Evolutionary conservation across 1,140 invertebrate species (phyloP).

Genomic region (Nebria ingens): DNA sequence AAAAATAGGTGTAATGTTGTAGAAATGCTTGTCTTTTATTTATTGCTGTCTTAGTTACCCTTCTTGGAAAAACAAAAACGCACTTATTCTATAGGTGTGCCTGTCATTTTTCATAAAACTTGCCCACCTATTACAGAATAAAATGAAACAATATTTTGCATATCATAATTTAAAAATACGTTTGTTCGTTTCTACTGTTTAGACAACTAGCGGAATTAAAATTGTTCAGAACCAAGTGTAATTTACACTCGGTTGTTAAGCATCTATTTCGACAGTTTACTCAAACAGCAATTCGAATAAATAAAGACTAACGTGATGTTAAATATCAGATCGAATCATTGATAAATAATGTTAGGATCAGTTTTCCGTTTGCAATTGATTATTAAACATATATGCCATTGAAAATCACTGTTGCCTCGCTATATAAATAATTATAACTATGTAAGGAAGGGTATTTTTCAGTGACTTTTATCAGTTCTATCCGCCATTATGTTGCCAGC

Average conservation of each 20-base stretch:
- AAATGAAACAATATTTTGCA: neutral
- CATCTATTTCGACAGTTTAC: too few species aligned
- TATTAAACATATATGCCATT: neutral
- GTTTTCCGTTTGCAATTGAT: neutral
- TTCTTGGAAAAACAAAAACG: neutral
- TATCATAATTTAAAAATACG: neutral
- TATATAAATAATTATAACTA: neutral
- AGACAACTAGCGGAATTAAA: too few species aligned
- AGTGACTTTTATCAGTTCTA: neutral
- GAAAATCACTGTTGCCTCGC: slow-evolving; percentile 5
- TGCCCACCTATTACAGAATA: neutral
- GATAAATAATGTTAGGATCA: neutral
- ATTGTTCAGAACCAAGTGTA: too few species aligned
- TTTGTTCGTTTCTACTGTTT: too few species aligned
- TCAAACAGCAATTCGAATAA: too few species aligned
- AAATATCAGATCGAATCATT: too few species aligned
- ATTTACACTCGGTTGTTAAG: too few species aligned
- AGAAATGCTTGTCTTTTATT: neutral
- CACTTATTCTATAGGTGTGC: neutral
- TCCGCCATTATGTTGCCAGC: slow-evolving; percentile 1
- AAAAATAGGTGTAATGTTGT: slow-evolving; percentile 5
- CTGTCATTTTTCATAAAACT: slow-evolving; percentile 9
- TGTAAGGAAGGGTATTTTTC: slow-evolving; percentile 4
- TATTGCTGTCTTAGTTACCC: neutral
- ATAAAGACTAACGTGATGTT: too few species aligned